Evolutionary conservation across 2,888 invertebrate genomes (phyloP).

Genomic region (Eupithecia subumbrata): DNA sequence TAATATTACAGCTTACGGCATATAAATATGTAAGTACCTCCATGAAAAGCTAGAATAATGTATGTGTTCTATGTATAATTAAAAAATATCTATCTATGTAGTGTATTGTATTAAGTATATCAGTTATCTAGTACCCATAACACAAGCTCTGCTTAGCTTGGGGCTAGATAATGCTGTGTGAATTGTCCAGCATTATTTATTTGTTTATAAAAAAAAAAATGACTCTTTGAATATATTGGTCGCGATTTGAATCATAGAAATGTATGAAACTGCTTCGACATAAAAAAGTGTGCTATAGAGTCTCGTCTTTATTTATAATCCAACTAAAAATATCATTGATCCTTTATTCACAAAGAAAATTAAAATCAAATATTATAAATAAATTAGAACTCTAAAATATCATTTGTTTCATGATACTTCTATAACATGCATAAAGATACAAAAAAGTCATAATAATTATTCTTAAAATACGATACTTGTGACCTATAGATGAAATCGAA

Average conservation of each 20-base stretch:
- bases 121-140: too few relatives aligned
- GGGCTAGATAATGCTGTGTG: too few relatives aligned
- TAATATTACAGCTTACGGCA: background rate
- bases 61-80: too few relatives aligned
- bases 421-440: too few relatives aligned
- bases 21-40: background rate
- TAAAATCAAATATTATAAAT: too few relatives aligned
- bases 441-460: background rate
- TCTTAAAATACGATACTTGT: slow-evolving; percentile 19
- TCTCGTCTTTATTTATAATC: background rate
- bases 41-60: background rate
- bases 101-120: too few relatives aligned
- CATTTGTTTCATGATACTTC: background rate
- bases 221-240: background rate
- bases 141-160: too few relatives aligned
- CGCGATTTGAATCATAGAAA: background rate
- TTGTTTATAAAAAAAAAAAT: too few relatives aligned
- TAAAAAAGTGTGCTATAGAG: background rate
- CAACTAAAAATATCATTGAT: background rate
- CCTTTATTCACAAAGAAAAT: background rate
- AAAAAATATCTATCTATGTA: too few relatives aligned
- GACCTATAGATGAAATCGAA: slow-evolving; percentile 35
- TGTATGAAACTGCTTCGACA: background rate
- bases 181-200: too few relatives aligned
- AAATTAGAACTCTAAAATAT: too few relatives aligned